Evolutionary conservation across 92 coral and sea anemone genomes (phyloP), one percentile per base, ranked within the genome.

Genomic region (Siderastrea siderea): DNA sequence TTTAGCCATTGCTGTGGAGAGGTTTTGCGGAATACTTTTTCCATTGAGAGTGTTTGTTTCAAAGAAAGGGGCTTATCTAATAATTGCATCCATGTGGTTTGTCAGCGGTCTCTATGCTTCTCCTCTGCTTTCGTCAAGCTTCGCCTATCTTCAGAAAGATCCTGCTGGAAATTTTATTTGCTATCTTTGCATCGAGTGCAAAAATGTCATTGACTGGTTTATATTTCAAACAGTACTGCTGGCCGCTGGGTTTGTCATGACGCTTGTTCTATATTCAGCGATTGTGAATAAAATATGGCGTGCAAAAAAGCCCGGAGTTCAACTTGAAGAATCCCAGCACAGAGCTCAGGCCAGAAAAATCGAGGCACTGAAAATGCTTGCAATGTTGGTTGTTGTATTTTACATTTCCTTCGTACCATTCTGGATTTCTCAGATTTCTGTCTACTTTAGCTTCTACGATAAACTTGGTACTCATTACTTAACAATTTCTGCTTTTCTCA

Each of bases 381-480:
- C 75, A 14, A 62, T 67, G 38, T 17, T 84, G 50, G 79, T 84
- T 11, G 46, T 74, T 6, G 81, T 74, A 43, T 84, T 84, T 84
- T 84, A 84, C 26, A 54, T 74, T n/a, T 84, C 73, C 4, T 74
- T 74, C 14, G 50, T 84, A 6, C 88, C 88, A 46, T 66, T 74
- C 26, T 74, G 81, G 88, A 49, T 84, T 62, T 74, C 11, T 43
- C 88, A 84, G 19, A 74, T 84, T 50, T 59, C 81, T 2, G 3
- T 84, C 7, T 66, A 74, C 52, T 62, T 74, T 45, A 45, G 49
- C 50, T 84, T 74, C 65, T 3, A 61, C 47, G 51, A 61, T 10
- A 84, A 62, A 49, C 88, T 62, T 48, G 81, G 81, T 7, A 26
- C 63, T n/a, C 51, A 59, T 38, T 84, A 62, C 74, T 11, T 62